A percentile compares a stretch with the other conserved stretches of the same genome.
Evolutionary conservation across 1,140 invertebrate species (phyloP).

Genomic region (Gryllus bimaculatus): DNA sequence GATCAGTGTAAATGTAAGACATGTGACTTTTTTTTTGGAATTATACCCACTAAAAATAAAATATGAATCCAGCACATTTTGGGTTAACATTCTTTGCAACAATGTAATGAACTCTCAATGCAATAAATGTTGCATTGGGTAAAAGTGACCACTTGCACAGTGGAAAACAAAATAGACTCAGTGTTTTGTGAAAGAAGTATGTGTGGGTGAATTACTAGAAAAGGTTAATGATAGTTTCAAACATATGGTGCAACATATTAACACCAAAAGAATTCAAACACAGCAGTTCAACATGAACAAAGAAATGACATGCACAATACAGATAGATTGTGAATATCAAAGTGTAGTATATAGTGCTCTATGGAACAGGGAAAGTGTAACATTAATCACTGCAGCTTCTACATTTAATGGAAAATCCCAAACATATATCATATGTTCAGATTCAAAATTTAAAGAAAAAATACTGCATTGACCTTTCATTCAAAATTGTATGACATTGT

Average conservation of each 20-base stretch:
- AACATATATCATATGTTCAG: background rate
- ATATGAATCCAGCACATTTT: background rate
- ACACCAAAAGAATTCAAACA: background rate
- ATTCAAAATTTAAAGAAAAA: background rate
- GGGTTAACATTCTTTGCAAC: background rate
- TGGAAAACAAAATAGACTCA: too few species aligned
- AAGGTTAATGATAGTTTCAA: too few species aligned
- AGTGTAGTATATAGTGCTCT: background rate
- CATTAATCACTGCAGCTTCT: background rate
- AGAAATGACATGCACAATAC: background rate
- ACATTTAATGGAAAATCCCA: background rate
- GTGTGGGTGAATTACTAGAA: too few species aligned
- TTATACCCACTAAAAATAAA: background rate
- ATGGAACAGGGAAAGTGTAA: background rate
- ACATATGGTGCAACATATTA: background rate
- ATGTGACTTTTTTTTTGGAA: background rate
- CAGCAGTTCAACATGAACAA: background rate
- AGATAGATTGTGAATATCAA: background rate
- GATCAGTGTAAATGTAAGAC: background rate
- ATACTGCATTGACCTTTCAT: background rate
- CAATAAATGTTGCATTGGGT: too few species aligned
- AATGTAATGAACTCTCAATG: constrained; percentile 2
- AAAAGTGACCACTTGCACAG: too few species aligned
- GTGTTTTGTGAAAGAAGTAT: too few species aligned
- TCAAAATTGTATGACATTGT: background rate